Base-by-base conservation (phyloP, 2,113 vertebrate genomes). In the Poeciliopsis occidentalis region DNA sequence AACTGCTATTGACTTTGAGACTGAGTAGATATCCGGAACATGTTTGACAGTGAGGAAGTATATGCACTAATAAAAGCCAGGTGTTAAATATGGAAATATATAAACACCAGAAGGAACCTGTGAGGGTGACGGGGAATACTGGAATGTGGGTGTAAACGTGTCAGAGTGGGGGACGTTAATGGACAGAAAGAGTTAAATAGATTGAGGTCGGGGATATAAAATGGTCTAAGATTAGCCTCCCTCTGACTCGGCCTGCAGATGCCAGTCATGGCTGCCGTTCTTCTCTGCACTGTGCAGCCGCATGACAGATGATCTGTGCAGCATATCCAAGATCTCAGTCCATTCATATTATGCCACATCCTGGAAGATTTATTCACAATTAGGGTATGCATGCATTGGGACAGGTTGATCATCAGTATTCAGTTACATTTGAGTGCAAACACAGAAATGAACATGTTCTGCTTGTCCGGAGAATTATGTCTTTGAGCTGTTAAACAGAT, bases 211-310 rank as follows among this genome's bases (percentile, higher is more conserved):
- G 60, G 81, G 89, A 89, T 83, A 88, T 80, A 62, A 82, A 80
- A 64, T 44, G 60, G 70, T 82, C 94, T 93, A 93, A 93, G 88
- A 91, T 94, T 95, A 95, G 93, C 81, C 67, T 76, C 72, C 76
- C 81, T 71, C 73, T 71, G 79, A 86, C 87, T 89, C 29, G 68
- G 83, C 80, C 83, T 78, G 75, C 64, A 65, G 69, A 92, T 92
- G 86, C 90, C 90, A 71, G 67, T 77, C 82, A 86, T 94, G 78
- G 74, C 65, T 88, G 68, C 71, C 89, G 92, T 94, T 92, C 88
- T 71, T 78, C 61, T 37, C 66, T 62, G 51, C 22, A 75, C 81
- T 78, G 75, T 85, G 78, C 69, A 76, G 73, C 87, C 78, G 78
- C 57, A 15, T 89, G 85, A 81, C 85, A 60, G 68, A 72, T 64